phyloP scores from a whole-genome alignment of 2,797 vertebrate species.

The Iguana delicatissima region DNA sequence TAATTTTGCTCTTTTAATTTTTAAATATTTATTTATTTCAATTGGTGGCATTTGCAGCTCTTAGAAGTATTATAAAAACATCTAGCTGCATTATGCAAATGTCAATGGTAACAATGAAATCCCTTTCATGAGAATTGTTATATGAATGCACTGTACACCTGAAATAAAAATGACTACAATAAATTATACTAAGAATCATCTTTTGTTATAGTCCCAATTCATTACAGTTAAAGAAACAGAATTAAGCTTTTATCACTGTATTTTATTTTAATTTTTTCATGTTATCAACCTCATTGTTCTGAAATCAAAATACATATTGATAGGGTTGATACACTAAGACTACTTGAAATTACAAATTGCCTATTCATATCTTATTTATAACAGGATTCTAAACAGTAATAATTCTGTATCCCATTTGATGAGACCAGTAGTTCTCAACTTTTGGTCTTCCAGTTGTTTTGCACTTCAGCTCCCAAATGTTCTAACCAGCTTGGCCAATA shows the following conservation, averaged over 20 bases:
- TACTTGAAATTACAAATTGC: constrained; percentile 5
- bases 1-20: neutral
- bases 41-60: constrained; percentile 19
- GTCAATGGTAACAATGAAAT: constrained; percentile 1
- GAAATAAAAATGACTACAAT: neutral
- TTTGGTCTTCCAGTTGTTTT: no score
- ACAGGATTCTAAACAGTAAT: neutral
- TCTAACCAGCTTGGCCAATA: no score
- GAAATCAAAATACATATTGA: neutral
- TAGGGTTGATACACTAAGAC: neutral
- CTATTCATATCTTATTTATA: neutral
- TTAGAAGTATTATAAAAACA: neutral
- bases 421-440: no score
- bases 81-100: constrained; percentile 1
- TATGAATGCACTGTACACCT: neutral
- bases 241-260: neutral
- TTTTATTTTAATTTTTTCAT: neutral
- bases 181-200: neutral
- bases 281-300: neutral
- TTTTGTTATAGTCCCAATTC: constrained; percentile 15
- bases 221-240: constrained; percentile 6
- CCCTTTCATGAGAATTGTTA: neutral
- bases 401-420: neutral
- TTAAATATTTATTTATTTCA: constrained; percentile 28
- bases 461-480: no score